Base-by-base conservation (phyloP, 2,888 invertebrate genomes). In the Tineola bisselliella region DNA sequence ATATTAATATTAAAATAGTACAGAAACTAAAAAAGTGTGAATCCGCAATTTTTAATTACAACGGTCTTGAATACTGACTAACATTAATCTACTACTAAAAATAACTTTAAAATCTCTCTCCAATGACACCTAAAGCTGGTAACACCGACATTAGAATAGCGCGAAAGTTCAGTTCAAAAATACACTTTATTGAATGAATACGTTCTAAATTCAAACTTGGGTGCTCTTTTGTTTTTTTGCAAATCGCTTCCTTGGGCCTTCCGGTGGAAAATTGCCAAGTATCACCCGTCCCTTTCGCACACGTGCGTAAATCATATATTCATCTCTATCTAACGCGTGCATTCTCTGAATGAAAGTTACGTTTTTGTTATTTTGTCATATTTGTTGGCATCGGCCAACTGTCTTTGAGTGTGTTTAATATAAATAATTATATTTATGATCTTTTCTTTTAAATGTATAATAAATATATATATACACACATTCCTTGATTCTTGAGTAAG, bases 201-300 rank as follows among this genome's bases (percentile, higher is more conserved):
- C 31, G 58, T 58, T 33, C 58, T 58, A 58, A 15, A 58, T 58
- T 58, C 58, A 33, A 33, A 58, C 6, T n/a, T 10, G 2, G 19
- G n/a, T 11, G 10, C 30, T n/a, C 33, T 58, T 33, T 58, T n/a
- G 15, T 33, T 15, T 58, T 58, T 58, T 58, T 58, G 58, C 58
- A 58, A 58, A 58, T 58, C 58, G 58, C 58, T 58, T 58, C 58
- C 58, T 58, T 58, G 19, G 58, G 58, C 33, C 58, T 58, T 58
- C 58, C 58, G 58, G 58, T 58, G 58, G 58, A 58, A 33, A 58
- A 58, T 58, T 58, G 58, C 58, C 58, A 58, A 58, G 58, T 33
- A 13, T 33, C 31, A 6, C 11, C 58, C 18, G 58, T 58, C 58
- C 17, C 18, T 58, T 15, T 58, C 33, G 15, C 58, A 15, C 31